Evolutionary conservation across 2,113 vertebrate genomes (phyloP).

Genomic region (Sapajus apella): DNA sequence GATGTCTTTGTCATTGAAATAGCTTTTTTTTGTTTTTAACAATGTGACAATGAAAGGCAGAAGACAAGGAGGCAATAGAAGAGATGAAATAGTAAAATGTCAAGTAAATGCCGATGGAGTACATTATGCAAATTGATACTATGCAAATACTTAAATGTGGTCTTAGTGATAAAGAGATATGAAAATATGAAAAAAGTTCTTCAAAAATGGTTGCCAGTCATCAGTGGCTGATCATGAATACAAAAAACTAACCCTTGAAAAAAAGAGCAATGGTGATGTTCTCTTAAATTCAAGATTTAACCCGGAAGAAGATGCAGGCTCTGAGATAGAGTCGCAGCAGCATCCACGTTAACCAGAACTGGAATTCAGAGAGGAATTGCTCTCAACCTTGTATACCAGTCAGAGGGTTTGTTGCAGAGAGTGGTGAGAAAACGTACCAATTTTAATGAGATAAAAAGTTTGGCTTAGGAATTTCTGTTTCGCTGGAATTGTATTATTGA

Average conservation of each 20-base stretch:
- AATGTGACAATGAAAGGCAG: background rate
- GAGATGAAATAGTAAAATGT: constrained; percentile 45
- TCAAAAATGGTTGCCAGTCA: background rate
- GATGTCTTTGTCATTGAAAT: background rate
- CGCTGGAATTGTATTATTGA: background rate
- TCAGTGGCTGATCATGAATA: constrained; percentile 33
- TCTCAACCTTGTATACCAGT: no score
- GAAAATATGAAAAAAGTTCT: background rate
- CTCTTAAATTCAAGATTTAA: background rate
- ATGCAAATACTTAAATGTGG: constrained; percentile 24
- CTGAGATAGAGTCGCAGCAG: background rate
- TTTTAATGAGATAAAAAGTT: background rate
- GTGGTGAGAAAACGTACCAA: background rate
- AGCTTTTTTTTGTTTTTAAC: background rate
- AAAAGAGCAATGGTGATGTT: background rate
- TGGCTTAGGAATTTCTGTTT: background rate
- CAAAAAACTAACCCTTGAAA: background rate
- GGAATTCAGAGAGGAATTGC: background rate
- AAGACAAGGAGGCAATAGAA: constrained; percentile 44
- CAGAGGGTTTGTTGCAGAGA: background rate
- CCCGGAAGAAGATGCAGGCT: background rate
- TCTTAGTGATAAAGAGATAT: constrained; percentile 18
- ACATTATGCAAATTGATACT: constrained; percentile 22
- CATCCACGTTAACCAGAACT: background rate
- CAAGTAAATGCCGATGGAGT: constrained; percentile 28